Evolutionary conservation across 2,113 vertebrate genomes (phyloP), one percentile per base, ranked within the genome.

Genomic region (Motacilla tschutschensis): DNA sequence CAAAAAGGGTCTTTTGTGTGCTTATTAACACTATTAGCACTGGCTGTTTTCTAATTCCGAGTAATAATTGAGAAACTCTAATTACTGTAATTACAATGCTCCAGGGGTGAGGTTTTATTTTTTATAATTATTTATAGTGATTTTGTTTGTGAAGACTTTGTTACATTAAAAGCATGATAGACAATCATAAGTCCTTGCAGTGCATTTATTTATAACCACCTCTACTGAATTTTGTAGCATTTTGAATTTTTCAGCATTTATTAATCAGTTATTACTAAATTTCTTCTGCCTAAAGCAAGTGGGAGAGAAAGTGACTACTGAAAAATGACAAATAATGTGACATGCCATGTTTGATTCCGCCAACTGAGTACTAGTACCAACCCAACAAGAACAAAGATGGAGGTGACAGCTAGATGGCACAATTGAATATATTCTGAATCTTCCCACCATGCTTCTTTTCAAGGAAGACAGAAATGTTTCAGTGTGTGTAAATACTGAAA

Each of bases 1-100:
- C 66, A 87, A 41, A 78, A 54, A 36, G 31, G 59, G 57, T 71
- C 84, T 82, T 88, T 90, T 92, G 84, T 87, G 53, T 77, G 57
- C 79, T 85, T 79, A 90, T 93, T 87, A 93, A 94, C 90, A 93
- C 57, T 93, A 87, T 88, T 90, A 95, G 75, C 75, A 87, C 69
- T 79, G 78, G 36, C 48, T 87, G 64, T 77, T 92, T 91, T 79
- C 81, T 93, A 88, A 84, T 90, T 92, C 71, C 2, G 6, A 57
- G 31, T 92, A 92, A 92, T 88, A 95, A 92, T 79, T 79, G 88
- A 24, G 15, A 60, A 93, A 88, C 79, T 79, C 75, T 90, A 91
- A 94, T 95, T 91, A 94, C 91, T 80, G 65, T 83, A 94, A 93
- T 88, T 93, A 91, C 47, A 33, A 64, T 50, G 88, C 65, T 88